Percentiles rank a stretch among this genome's conserved stretches.
Evolutionary conservation across 2,113 vertebrate species (phyloP).

Genomic region (Aphelocoma coerulescens): DNA sequence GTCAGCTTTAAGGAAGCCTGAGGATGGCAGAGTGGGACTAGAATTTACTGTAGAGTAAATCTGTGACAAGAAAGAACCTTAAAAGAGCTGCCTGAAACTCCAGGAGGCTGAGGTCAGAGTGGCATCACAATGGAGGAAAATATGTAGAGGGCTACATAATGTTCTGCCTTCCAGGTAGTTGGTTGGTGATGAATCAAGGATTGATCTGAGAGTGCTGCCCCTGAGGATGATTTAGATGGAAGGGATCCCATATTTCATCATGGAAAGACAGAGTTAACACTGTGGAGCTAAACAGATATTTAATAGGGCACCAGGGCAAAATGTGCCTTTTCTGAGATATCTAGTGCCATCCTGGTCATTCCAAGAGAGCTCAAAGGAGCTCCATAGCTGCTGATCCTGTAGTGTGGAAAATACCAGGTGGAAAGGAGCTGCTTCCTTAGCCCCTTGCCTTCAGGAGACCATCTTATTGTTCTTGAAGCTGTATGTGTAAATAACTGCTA

Average conservation of each 20-base stretch:
- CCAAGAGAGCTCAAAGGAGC: not conserved
- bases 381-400: not conserved
- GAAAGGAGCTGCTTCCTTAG: not conserved
- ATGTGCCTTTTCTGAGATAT: not conserved
- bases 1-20: not conserved
- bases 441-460: not conserved
- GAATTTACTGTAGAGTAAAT: not conserved
- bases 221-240: not conserved
- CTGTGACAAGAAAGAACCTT: not conserved
- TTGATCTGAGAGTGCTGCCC: not conserved
- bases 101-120: not conserved
- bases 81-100: not conserved
- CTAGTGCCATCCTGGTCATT: not conserved
- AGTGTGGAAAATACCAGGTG: rapidly evolving
- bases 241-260: not conserved
- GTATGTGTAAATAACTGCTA: constrained; percentile 11
- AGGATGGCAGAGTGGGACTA: not conserved
- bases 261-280: not conserved
- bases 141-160: not conserved
- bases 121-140: not conserved
- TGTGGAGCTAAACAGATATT: not conserved
- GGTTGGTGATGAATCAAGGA: not conserved
- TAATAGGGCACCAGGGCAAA: not conserved
- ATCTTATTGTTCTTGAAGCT: not conserved
- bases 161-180: not conserved